These are phyloP conservation scores for Tetrao urogallus DNA, from an alignment of 2,113 vertebrate genomes.

Conservation along the genomic window DNA sequence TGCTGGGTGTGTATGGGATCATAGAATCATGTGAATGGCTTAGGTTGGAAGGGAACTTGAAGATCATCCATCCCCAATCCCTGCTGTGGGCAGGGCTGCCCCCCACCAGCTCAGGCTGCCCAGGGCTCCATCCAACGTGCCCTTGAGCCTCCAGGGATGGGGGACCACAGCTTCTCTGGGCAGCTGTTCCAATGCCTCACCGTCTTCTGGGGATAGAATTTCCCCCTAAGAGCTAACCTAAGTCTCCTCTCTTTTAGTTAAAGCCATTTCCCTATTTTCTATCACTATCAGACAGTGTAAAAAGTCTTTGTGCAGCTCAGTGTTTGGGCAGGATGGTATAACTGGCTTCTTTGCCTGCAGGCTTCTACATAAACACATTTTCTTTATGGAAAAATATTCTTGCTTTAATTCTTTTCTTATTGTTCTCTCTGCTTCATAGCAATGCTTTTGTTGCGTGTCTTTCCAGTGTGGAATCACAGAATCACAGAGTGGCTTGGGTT, in stretches of 20 bases:
- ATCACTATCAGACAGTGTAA: too few species aligned
- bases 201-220: too few species aligned
- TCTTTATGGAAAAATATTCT: neutral
- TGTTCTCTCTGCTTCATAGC: accelerated
- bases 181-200: too few species aligned
- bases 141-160: too few species aligned
- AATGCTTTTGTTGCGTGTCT: neutral
- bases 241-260: too few species aligned
- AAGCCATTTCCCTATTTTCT: too few species aligned
- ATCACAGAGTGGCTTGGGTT: too few species aligned
- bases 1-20: neutral
- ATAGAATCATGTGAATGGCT: neutral
- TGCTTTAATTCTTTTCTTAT: neutral
- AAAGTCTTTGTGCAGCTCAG: neutral
- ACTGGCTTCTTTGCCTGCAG: neutral
- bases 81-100: neutral
- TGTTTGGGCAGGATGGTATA: neutral
- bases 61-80: neutral
- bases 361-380: neutral
- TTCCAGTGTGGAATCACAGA: neutral
- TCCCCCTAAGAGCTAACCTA: too few species aligned
- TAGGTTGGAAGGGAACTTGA: neutral
- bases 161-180: too few species aligned
- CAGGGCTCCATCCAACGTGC: too few species aligned
- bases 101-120: too few species aligned